phyloP scores from a whole-genome alignment of 2,888 invertebrate species.

The Ormyrus thymus region DNA sequence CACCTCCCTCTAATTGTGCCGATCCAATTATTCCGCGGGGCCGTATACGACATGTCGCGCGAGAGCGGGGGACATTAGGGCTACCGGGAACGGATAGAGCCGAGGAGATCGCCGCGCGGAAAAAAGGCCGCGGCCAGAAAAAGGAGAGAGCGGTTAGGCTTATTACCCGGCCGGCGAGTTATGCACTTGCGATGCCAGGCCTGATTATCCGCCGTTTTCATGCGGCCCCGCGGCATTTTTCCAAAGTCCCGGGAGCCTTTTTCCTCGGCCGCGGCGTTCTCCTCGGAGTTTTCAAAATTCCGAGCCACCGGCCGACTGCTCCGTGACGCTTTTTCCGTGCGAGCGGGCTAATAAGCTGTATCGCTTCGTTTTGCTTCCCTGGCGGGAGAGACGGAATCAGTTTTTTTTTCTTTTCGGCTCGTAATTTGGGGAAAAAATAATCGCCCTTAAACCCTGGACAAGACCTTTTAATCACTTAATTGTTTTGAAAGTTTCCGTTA shows the following conservation, averaged over 20 bases:
- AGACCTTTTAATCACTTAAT: too few species aligned
- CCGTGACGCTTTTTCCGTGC: too few species aligned
- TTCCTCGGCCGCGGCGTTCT: constrained; percentile 5
- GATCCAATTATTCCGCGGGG: constrained; percentile 65
- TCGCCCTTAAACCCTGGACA: too few species aligned
- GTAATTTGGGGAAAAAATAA: too few species aligned
- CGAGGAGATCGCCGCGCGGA: background rate
- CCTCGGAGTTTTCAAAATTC: background rate
- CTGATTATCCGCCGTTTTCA: constrained; percentile 35
- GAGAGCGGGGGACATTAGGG: background rate
- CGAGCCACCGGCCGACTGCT: too few species aligned
- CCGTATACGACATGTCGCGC: constrained; percentile 42
- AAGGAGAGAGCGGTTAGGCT: background rate
- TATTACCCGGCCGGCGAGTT: constrained; percentile 29
- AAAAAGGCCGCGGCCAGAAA: background rate
- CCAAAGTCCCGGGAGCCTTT: background rate
- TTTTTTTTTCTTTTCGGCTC: too few species aligned
- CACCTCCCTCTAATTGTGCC: constrained; percentile 62
- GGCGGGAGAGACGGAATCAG: too few species aligned
- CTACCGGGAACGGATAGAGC: constrained; percentile 13
- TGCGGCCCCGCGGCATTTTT: background rate
- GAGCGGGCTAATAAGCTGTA: too few species aligned
- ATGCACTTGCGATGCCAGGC: constrained; percentile 23
- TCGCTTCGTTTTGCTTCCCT: too few species aligned
- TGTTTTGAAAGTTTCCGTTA: too few species aligned